These are phyloP conservation scores for Amblyopsis hoosieri DNA, from an alignment of 2,797 vertebrate genomes.

Conservation along the genomic window DNA sequence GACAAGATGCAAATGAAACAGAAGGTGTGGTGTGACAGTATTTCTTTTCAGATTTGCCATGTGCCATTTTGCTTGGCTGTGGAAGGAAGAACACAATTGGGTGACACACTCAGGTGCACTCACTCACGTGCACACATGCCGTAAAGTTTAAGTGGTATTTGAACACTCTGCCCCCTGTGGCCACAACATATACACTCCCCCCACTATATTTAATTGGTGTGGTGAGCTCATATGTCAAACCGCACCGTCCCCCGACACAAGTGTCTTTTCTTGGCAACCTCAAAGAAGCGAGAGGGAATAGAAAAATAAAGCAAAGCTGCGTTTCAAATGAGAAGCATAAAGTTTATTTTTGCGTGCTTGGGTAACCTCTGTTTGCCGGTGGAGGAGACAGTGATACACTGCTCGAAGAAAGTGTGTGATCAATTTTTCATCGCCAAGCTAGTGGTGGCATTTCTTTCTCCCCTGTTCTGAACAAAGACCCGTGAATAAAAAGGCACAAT, in stretches of 20 bases:
- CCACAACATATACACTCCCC: too few species aligned
- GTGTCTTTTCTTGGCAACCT: slow-evolving; percentile 44
- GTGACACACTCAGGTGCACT: too few species aligned
- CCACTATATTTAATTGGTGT: slow-evolving; percentile 23
- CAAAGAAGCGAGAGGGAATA: slow-evolving; percentile 24
- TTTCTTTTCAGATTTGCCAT: too few species aligned
- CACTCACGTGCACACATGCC: background rate
- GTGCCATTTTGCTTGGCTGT: too few species aligned
- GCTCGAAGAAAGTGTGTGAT: slow-evolving; percentile 37
- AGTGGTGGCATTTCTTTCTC: background rate
- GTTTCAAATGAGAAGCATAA: slow-evolving; percentile 41
- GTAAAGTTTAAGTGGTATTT: slow-evolving; percentile 4
- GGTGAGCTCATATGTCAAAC: slow-evolving; percentile 22
- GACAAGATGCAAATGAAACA: too few species aligned
- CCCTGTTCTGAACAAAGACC: slow-evolving; percentile 15
- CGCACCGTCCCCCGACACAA: slow-evolving; percentile 32
- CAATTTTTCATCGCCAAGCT: slow-evolving; percentile 51
- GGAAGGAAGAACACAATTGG: too few species aligned
- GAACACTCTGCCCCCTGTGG: too few species aligned
- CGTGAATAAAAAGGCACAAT: slow-evolving; percentile 29
- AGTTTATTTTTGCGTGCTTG: slow-evolving; percentile 34
- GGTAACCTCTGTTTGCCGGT: slow-evolving; percentile 35
- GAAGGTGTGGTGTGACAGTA: too few species aligned
- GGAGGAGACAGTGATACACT: slow-evolving; percentile 24
- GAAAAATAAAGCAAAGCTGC: slow-evolving; percentile 36